Conservation (phyloP, 2,797 vertebrate genomes). For the Florisuga fusca region DNA sequence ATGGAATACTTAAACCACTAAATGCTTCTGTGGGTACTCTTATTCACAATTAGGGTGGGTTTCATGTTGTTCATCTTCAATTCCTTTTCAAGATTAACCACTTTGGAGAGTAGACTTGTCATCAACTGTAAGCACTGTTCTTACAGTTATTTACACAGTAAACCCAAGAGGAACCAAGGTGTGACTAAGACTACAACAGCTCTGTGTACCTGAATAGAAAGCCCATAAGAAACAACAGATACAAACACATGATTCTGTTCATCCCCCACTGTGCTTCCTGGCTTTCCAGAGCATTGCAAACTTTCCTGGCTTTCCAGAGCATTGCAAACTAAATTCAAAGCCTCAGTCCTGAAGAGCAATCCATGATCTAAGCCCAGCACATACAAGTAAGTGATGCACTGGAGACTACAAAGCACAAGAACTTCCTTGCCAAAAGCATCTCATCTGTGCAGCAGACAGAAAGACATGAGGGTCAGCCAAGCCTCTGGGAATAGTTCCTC, state of each 20-base stretch:
- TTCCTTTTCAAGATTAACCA: constrained; percentile 4
- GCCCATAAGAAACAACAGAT: not conserved
- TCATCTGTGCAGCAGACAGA: not conserved
- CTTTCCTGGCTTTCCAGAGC: not conserved
- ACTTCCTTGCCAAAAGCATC: not conserved
- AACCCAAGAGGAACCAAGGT: not conserved
- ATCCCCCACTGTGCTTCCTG: not conserved
- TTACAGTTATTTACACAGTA: not conserved
- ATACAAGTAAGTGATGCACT: not conserved
- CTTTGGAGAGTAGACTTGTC: not conserved
- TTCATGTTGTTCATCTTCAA: not conserved
- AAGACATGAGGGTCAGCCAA: not conserved
- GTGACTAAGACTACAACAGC: not conserved
- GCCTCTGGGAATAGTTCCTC: not conserved
- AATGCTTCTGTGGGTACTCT: not conserved
- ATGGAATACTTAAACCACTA: constrained; percentile 32
- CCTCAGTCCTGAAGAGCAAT: not conserved
- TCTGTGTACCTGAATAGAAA: not conserved
- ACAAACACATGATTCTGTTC: not conserved
- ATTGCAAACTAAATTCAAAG: not conserved
- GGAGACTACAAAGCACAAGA: not conserved
- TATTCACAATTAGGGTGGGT: not conserved
- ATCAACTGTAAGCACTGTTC: not conserved
- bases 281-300: too few relatives aligned
- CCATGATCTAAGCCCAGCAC: not conserved